Conservation (phyloP, 2,797 vertebrate species). For the Neosilurus hyrtlii region DNA sequence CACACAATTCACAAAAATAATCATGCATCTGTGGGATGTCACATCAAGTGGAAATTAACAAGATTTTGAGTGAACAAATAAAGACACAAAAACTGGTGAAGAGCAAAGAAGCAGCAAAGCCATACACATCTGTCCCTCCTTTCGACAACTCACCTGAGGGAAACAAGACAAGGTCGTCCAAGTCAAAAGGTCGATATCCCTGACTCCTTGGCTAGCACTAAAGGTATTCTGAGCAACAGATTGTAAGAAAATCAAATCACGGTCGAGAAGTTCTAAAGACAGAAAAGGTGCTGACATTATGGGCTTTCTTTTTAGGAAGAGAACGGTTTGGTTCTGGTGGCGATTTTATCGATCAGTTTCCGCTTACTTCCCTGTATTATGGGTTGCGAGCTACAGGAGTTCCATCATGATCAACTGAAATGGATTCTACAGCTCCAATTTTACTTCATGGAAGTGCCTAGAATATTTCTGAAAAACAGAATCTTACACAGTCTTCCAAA, state of each 20-base stretch:
- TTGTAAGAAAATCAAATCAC: constrained; percentile 89
- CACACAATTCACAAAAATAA: constrained; percentile 48
- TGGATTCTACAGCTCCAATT: constrained; percentile 5
- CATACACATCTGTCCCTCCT: constrained; percentile 73
- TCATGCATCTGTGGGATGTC: constrained; percentile 68
- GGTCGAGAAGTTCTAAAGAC: constrained; percentile 66
- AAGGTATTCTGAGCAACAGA: constrained; percentile 97
- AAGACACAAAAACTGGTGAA: constrained; percentile 58
- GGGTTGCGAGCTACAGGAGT: not conserved
- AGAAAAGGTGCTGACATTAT: constrained; percentile 52
- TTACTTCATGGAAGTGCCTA: constrained; percentile 16
- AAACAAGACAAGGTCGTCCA: constrained; percentile 94
- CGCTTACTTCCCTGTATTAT: not conserved
- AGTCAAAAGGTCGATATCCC: constrained; percentile 94
- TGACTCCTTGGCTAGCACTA: constrained; percentile 98
- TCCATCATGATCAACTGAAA: not conserved
- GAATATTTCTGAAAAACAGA: not conserved
- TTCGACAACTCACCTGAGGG: constrained; percentile 88
- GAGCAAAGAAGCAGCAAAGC: constrained; percentile 65
- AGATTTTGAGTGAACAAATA: constrained; percentile 57
- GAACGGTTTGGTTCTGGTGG: constrained; percentile 14
- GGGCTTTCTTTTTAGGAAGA: constrained; percentile 51
- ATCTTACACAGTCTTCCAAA: constrained; percentile 70
- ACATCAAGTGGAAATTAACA: constrained; percentile 56
- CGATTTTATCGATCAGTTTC: not conserved